Base-by-base conservation (phyloP, 2,888 invertebrate species). In the Colletes collaris region DNA sequence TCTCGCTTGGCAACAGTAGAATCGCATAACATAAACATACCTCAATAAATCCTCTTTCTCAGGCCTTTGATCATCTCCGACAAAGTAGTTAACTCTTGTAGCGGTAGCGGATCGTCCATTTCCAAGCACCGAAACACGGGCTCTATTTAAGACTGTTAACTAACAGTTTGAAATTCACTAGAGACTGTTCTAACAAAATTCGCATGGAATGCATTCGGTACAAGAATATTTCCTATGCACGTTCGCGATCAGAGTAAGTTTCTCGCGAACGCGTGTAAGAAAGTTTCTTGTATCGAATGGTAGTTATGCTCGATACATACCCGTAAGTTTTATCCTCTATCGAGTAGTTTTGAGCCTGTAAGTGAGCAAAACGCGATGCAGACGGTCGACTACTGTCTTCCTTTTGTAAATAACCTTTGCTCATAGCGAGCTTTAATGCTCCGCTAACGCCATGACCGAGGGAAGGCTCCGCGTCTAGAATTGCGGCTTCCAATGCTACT, bases 351-450 rank as follows among this genome's bases (percentile, higher is more conserved):
- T 97, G 95, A 0, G 97, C 97, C 91, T 96, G 95, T 7, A 97
- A 92, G 92, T 97, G 96, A 5, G 95, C 96, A 93, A 96, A 95
- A 87, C 96, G 94, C 0, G 96, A 95, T 60, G 96, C 96, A 13
- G 95, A 96, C 0, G 95, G 95, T n/a, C 96, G 93, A 92, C 96
- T 97, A 74, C 95, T 94, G 68, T 96, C 95, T 86, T 97, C 97
- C 86, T 96, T 96, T 93, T 98, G 98, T 75, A 98, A 94, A 93
- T 98, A 98, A 10, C 98, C 99, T 94, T 99, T 99, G 90, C 97
- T 98, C 92, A 97, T 95, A 37, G 99, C 99, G 81, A 99, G 94
- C 90, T 96, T 96, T 79, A 99, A 94, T 13, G 99, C 99, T 83
- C 97, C 98, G 58, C 96, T 98, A 77, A 99, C 96, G 66, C 99